phyloP scores from a whole-genome alignment of 2,113 vertebrate species.

The Polypterus bichir region DNA sequence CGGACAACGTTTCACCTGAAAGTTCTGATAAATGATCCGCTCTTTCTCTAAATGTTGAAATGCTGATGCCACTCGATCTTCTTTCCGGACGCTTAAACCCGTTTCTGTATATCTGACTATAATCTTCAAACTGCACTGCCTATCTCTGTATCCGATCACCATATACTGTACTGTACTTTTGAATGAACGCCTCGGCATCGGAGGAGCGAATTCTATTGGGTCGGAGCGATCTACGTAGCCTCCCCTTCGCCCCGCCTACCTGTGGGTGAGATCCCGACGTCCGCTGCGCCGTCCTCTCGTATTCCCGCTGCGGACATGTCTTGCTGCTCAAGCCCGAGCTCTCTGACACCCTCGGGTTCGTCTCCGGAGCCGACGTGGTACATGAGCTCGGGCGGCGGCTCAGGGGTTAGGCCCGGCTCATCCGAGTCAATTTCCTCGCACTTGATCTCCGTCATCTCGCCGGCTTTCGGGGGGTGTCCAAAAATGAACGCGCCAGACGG shows the following conservation, averaged over 20 bases:
- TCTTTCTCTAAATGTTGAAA: no score
- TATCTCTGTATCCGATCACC: no score
- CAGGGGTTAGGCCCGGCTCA: conserved; percentile 48
- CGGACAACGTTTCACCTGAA: no score
- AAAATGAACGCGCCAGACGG: conserved; percentile 48
- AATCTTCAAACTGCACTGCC: no score
- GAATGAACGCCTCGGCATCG: no score
- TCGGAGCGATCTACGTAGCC: no score
- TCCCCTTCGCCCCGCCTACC: conserved; percentile 36
- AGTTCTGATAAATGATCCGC: no score
- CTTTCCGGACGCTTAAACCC: no score
- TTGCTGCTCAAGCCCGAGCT: conserved; percentile 27
- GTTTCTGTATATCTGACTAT: no score
- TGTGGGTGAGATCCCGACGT: conserved; percentile 60
- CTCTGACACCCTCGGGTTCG: conserved; percentile 54
- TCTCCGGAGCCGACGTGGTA: conserved; percentile 55
- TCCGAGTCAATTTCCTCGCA: conserved; percentile 65
- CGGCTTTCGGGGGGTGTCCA: conserved; percentile 49
- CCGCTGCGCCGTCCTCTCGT: conserved; percentile 43
- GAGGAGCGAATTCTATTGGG: no score
- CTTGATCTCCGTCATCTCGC: conserved; percentile 62
- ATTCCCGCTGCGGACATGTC: conserved; percentile 30
- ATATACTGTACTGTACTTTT: no score
- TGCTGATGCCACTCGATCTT: no score
- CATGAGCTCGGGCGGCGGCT: conserved; percentile 44